Conservation (phyloP, 1,140 invertebrate species). For the Ylistrum balloti region DNA sequence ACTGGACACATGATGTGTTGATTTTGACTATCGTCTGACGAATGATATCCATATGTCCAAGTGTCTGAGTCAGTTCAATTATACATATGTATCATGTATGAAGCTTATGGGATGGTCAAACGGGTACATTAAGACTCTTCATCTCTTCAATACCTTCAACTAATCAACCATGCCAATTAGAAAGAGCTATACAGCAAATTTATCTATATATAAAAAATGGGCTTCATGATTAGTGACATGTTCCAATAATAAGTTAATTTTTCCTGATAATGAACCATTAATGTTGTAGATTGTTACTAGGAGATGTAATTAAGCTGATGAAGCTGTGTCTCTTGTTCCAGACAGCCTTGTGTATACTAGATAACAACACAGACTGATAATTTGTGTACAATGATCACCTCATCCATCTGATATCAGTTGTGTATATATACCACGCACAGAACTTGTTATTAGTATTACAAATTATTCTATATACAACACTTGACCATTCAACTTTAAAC, state of each 20-base stretch:
- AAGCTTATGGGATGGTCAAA: not conserved
- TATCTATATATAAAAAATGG: no score
- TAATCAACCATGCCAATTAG: no score
- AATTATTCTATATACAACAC: not conserved
- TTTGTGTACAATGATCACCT: not conserved
- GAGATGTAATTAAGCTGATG: not conserved
- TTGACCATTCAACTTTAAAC: not conserved
- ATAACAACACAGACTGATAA: not conserved
- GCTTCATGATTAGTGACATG: no score
- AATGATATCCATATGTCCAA: not conserved
- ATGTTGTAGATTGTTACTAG: not conserved
- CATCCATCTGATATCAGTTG: not conserved
- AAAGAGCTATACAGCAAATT: no score
- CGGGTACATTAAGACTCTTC: not conserved
- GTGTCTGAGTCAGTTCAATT: not conserved
- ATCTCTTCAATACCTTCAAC: not conserved
- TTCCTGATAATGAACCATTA: not conserved
- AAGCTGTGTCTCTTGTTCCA: not conserved
- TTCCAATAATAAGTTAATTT: no score
- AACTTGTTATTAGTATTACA: not conserved
- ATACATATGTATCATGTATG: slow-evolving; percentile 1
- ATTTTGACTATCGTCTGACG: no score
- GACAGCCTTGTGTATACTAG: slow-evolving; percentile 24
- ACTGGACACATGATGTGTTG: not conserved
- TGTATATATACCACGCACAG: not conserved